Conservation (phyloP, 2,888 invertebrate species). For the Bhutanitis thaidina region DNA sequence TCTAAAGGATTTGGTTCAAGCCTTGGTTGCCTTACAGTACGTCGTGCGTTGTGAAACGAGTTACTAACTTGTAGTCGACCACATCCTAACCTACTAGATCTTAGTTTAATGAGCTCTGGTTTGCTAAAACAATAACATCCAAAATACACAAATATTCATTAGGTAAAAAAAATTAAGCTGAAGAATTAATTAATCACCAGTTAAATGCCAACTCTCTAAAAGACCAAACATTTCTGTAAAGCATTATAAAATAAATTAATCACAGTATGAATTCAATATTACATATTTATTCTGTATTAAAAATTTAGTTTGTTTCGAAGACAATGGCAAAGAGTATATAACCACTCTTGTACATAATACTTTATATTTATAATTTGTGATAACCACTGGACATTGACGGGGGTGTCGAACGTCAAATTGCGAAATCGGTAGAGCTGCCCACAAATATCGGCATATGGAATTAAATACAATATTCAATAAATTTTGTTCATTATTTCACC, state of each 20-base stretch:
- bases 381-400: no score
- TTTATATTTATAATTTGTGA: no score
- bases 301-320: slow-evolving; percentile 11
- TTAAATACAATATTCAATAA: no score
- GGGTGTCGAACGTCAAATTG: no score
- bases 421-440: no score
- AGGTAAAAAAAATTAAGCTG: slow-evolving; percentile 6
- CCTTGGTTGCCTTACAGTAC: slow-evolving; percentile 38
- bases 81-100: slow-evolving; percentile 26
- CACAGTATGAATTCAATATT: slow-evolving; percentile 25
- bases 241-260: slow-evolving; percentile 47
- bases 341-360: no score
- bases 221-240: slow-evolving; percentile 62
- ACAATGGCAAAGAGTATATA: no score
- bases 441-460: no score
- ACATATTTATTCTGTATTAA: slow-evolving; percentile 40
- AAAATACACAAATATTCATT: slow-evolving; percentile 6
- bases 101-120: slow-evolving; percentile 27
- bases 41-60: slow-evolving; percentile 56
- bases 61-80: slow-evolving; percentile 48
- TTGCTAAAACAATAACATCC: slow-evolving; percentile 31
- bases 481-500: no score
- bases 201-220: slow-evolving; percentile 55
- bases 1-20: slow-evolving; percentile 61
- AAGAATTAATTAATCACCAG: slow-evolving; percentile 45